These are phyloP conservation scores for Sciurus carolinensis DNA, from an alignment of 2,797 vertebrate species.

Conservation along the genomic window DNA sequence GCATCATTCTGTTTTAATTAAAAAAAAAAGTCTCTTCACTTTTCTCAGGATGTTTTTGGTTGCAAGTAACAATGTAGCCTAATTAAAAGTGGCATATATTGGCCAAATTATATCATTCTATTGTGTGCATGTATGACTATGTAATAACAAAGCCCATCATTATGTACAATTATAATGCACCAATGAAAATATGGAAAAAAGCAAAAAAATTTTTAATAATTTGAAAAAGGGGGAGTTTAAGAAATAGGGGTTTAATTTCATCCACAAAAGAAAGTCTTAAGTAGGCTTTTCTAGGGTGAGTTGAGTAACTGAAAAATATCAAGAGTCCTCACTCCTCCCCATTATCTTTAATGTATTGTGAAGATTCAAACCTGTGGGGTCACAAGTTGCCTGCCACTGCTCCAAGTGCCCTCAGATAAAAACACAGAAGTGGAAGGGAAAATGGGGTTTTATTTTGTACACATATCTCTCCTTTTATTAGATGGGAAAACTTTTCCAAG, in stretches of 20 bases:
- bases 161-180: too few species aligned
- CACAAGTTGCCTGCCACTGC: neutral
- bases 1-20: neutral
- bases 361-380: neutral
- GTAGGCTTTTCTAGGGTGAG: neutral
- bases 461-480: neutral
- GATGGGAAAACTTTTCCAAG: neutral
- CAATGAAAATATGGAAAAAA: too few species aligned
- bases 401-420: neutral
- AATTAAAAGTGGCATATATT: neutral
- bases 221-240: neutral
- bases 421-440: conserved; percentile 7
- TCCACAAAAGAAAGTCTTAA: neutral
- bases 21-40: neutral
- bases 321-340: neutral
- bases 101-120: too few species aligned
- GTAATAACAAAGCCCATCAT: too few species aligned
- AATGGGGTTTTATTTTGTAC: neutral
- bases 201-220: too few species aligned
- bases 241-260: conserved; percentile 24
- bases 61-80: neutral
- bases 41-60: neutral
- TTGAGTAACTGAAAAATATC: conserved; percentile 15
- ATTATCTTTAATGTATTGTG: neutral
- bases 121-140: too few species aligned